phyloP scores from a whole-genome alignment of 2,888 invertebrate genomes.

The Plutella xylostella region DNA sequence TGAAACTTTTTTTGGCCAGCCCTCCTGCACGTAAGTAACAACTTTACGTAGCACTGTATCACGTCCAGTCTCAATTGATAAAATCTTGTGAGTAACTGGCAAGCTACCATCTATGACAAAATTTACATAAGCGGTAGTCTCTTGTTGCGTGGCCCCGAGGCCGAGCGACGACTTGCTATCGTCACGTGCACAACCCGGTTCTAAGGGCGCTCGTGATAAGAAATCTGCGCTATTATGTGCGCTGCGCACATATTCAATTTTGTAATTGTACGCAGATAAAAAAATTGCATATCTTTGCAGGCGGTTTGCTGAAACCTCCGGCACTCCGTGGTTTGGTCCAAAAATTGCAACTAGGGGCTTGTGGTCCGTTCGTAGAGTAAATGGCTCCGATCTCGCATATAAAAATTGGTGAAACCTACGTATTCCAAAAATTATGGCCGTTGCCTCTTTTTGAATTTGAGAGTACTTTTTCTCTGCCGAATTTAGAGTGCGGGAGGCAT shows the following conservation, averaged over 20 bases:
- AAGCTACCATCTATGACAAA: neutral
- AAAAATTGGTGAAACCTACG: constrained; percentile 19
- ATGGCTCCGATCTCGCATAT: constrained; percentile 17
- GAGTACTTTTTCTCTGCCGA: constrained; percentile 17
- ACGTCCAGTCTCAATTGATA: neutral
- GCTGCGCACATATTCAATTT: constrained; percentile 18
- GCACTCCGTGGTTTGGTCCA: constrained; percentile 3
- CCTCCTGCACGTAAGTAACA: neutral
- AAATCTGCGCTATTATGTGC: constrained; percentile 6
- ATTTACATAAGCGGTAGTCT: neutral
- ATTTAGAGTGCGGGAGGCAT: constrained; percentile 20
- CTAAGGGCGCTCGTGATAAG: constrained; percentile 1
- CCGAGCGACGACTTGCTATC: neutral
- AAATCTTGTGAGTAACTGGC: neutral
- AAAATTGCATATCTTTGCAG: constrained; percentile 19
- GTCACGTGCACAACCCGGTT: no score
- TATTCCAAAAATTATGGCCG: constrained; percentile 16
- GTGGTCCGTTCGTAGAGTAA: constrained; percentile 17
- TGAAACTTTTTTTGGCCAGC: neutral
- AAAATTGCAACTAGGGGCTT: constrained; percentile 13
- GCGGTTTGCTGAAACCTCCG: constrained; percentile 17
- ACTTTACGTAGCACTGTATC: neutral
- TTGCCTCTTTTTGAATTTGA: constrained; percentile 13
- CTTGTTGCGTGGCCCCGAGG: neutral
- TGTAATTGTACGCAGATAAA: constrained; percentile 21